Conservation (phyloP, 1,140 invertebrate species). For the Leucophenga varia region DNA sequence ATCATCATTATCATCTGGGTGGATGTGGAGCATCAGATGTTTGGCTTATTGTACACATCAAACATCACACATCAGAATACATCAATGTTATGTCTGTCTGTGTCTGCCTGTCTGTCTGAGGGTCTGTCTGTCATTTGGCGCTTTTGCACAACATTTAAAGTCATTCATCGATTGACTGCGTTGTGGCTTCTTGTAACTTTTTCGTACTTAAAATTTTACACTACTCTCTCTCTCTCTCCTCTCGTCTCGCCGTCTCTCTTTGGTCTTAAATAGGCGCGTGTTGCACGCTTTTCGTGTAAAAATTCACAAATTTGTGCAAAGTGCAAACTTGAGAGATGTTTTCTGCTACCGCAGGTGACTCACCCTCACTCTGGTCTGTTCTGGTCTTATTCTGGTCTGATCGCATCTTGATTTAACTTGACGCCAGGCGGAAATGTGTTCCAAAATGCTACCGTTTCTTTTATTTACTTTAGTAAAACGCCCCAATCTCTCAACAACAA, state of each 20-base stretch:
- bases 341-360: conserved; percentile 10
- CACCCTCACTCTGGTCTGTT: conserved; percentile 7
- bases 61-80: too few relatives aligned
- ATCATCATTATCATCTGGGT: background rate
- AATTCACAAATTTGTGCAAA: conserved; percentile 45
- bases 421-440: too few relatives aligned
- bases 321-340: background rate
- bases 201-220: too few relatives aligned
- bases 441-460: conserved; percentile 41
- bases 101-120: too few relatives aligned
- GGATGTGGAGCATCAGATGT: background rate
- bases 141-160: too few relatives aligned
- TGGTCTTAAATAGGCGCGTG: conserved; percentile 34
- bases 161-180: too few relatives aligned
- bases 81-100: too few relatives aligned
- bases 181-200: too few relatives aligned
- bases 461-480: conserved; percentile 34
- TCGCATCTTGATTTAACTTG: conserved; percentile 5
- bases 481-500: conserved; percentile 15
- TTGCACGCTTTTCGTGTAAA: conserved; percentile 32
- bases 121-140: conserved; percentile 13
- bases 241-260: conserved; percentile 25
- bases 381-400: too few relatives aligned
- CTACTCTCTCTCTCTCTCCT: conserved; percentile 2
- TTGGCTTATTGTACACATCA: conserved; percentile 24